Conservation (phyloP, 2,113 vertebrate species). For the Meles meles region DNA sequence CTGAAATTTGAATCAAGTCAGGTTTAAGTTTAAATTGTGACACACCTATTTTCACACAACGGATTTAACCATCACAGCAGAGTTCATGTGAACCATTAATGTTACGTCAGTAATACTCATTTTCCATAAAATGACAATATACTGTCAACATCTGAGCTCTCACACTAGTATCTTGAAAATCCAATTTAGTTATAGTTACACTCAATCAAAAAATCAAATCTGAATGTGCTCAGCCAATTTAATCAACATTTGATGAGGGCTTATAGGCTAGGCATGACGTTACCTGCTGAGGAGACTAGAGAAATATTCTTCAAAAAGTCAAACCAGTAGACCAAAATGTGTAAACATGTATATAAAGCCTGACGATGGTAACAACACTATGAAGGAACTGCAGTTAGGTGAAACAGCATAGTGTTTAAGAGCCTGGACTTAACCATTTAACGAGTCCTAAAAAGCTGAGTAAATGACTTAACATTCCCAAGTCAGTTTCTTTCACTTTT, state of each 20-base stretch:
- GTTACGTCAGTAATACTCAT: not conserved
- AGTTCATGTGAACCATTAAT: constrained; percentile 6
- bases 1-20: not conserved
- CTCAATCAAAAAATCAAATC: not conserved
- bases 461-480: not conserved
- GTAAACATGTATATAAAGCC: not conserved
- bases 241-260: not conserved
- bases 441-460: not conserved
- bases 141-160: not conserved
- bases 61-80: not conserved
- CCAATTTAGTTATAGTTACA: not conserved
- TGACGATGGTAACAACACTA: not conserved
- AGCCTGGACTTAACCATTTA: not conserved
- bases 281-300: not conserved
- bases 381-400: not conserved
- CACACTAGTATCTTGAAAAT: constrained; percentile 20
- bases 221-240: not conserved
- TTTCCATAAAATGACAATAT: constrained; percentile 17
- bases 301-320: not conserved
- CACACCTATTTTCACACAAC: not conserved
- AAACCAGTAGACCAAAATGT: not conserved
- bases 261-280: not conserved
- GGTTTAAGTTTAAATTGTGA: not conserved
- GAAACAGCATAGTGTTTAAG: not conserved
- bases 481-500: not conserved